A percentile compares a stretch with the other conserved stretches of the same genome.
These are phyloP conservation scores for Coelinius sp. DNA, from an alignment of 2,888 invertebrate species.

Conservation along the genomic window DNA sequence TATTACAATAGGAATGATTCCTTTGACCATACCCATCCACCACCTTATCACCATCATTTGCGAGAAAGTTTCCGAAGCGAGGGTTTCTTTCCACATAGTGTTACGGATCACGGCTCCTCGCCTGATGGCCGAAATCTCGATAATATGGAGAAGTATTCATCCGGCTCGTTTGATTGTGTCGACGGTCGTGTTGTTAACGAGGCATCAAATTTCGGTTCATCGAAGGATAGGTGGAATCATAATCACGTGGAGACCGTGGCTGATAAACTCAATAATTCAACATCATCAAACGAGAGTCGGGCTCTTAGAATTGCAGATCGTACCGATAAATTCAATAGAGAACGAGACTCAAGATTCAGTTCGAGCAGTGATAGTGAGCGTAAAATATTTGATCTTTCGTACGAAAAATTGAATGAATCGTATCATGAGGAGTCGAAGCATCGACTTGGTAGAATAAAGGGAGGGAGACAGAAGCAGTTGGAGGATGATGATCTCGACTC, in stretches of 20 bases:
- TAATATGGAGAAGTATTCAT: slow-evolving; percentile 52
- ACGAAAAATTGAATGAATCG: slow-evolving; percentile 59
- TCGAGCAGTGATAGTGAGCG: slow-evolving; percentile 64
- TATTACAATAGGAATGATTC: slow-evolving; percentile 29
- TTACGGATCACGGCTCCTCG: slow-evolving; percentile 52
- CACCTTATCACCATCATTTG: slow-evolving; percentile 39
- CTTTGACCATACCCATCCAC: neutral
- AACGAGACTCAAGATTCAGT: slow-evolving; percentile 55
- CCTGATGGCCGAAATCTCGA: slow-evolving; percentile 55
- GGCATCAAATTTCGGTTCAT: slow-evolving; percentile 41
- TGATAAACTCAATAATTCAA: slow-evolving; percentile 51
- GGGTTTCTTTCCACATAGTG: slow-evolving; percentile 64
- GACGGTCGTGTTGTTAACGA: slow-evolving; percentile 58
- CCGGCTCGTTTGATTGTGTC: slow-evolving; percentile 61
- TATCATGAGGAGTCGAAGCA: slow-evolving; percentile 49
- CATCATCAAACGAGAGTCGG: slow-evolving; percentile 60
- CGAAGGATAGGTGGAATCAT: slow-evolving; percentile 49
- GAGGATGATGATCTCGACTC: slow-evolving; percentile 64
- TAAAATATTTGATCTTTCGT: slow-evolving; percentile 56
- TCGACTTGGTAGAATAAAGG: slow-evolving; percentile 57
- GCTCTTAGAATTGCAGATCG: slow-evolving; percentile 53
- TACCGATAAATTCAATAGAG: slow-evolving; percentile 40
- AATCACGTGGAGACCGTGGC: slow-evolving; percentile 41
- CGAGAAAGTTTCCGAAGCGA: slow-evolving; percentile 59
- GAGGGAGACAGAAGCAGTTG: slow-evolving; percentile 63